phyloP scores from a whole-genome alignment of 35 echinoderm and acorn worm species.

The Anneissia japonica region DNA sequence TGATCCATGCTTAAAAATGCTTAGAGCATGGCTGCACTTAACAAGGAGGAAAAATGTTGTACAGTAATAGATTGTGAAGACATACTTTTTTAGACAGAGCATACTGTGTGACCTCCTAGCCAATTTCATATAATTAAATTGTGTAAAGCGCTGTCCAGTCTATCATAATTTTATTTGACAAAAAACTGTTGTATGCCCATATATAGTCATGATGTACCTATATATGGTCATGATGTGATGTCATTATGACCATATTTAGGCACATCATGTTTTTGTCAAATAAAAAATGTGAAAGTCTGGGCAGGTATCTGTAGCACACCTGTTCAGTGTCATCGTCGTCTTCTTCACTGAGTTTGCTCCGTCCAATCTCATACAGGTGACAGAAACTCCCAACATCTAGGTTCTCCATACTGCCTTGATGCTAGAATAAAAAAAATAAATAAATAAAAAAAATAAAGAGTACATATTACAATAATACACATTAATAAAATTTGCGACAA shows the following conservation, averaged over 20 bases:
- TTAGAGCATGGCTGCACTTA: slow-evolving; percentile 16
- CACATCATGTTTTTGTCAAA: too few species aligned
- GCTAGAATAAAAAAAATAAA: slow-evolving; percentile 23
- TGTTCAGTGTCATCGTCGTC: slow-evolving; percentile 83
- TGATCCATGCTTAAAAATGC: not conserved
- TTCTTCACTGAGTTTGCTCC: slow-evolving; percentile 70
- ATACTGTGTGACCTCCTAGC: slow-evolving; percentile 10
- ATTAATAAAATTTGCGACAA: not conserved
- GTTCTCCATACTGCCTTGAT: slow-evolving; percentile 69
- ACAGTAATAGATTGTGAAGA: too few species aligned
- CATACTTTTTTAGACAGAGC: slow-evolving; percentile 19
- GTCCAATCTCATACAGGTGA: slow-evolving; percentile 84
- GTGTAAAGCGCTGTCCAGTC: not conserved
- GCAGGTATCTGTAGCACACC: too few species aligned
- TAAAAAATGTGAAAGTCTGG: too few species aligned
- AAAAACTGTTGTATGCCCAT: too few species aligned
- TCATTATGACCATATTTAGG: too few species aligned
- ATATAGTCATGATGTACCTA: too few species aligned
- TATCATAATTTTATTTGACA: too few species aligned
- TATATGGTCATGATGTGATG: too few species aligned
- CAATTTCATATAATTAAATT: slow-evolving; percentile 14
- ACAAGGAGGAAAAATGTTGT: too few species aligned
- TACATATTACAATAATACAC: not conserved
- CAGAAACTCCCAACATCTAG: slow-evolving; percentile 78
- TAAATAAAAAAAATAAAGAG: not conserved